Conservation (phyloP, 2,797 vertebrate genomes). For the Eleutherodactylus coqui region DNA sequence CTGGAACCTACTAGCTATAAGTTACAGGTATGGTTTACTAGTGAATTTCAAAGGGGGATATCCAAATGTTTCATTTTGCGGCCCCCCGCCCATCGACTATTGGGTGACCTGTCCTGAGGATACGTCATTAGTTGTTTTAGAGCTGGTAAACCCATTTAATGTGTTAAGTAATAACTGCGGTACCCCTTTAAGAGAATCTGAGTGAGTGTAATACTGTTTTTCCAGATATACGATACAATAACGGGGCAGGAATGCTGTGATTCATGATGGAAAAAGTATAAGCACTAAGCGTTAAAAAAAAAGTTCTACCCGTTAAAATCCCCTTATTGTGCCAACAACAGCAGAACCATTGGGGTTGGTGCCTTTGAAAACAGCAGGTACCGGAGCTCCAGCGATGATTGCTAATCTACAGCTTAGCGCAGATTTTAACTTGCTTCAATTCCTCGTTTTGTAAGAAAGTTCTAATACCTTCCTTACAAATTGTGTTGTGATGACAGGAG, state of each 20-base stretch:
- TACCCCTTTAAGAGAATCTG: background rate
- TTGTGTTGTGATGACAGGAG: constrained; percentile 49
- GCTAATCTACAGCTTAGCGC: constrained; percentile 47
- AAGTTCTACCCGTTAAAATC: constrained; percentile 38
- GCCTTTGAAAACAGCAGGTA: constrained; percentile 57
- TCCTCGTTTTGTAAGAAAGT: constrained; percentile 50
- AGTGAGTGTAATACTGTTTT: background rate
- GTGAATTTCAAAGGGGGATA: too few species aligned
- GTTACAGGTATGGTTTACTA: too few species aligned
- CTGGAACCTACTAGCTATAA: too few species aligned
- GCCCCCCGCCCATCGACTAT: too few species aligned
- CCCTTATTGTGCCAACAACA: constrained; percentile 51
- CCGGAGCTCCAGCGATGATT: constrained; percentile 24
- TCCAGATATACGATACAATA: constrained; percentile 3
- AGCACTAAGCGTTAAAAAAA: constrained; percentile 35
- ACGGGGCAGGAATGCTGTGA: constrained; percentile 12
- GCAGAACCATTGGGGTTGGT: constrained; percentile 45
- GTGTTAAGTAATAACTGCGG: too few species aligned
- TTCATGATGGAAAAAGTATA: constrained; percentile 50
- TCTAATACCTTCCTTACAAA: constrained; percentile 55
- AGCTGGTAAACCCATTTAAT: too few species aligned
- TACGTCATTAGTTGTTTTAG: too few species aligned
- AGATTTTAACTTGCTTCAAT: constrained; percentile 49
- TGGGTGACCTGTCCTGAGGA: too few species aligned
- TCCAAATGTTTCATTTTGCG: too few species aligned